Evolutionary conservation across 2,113 vertebrate genomes (phyloP).

Genomic region (Gnathonemus longibarbis): DNA sequence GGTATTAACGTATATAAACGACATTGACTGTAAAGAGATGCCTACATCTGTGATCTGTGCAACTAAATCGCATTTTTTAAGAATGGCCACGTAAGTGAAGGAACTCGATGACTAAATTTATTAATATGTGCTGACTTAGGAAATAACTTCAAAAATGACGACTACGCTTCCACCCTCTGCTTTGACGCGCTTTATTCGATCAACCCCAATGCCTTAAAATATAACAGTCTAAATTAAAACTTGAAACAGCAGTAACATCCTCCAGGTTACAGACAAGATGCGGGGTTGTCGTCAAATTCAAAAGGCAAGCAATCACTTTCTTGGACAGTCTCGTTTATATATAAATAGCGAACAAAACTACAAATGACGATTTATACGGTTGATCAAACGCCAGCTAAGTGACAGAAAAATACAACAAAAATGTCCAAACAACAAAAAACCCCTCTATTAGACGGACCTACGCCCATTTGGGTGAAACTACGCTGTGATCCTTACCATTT

Average conservation of each 20-base stretch:
- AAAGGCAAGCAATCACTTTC: background rate
- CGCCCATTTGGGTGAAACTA: background rate
- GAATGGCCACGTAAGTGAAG: conserved; percentile 4
- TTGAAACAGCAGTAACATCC: background rate
- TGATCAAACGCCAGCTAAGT: background rate
- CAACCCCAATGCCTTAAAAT: background rate
- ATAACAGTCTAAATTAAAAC: background rate
- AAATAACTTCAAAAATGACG: background rate
- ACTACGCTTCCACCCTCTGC: background rate
- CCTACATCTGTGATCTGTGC: background rate
- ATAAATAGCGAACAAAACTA: background rate
- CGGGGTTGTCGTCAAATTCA: background rate
- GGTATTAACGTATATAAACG: background rate
- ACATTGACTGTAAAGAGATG: background rate
- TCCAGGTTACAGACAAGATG: background rate
- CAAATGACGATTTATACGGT: background rate
- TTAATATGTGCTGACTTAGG: background rate
- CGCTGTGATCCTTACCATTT: conserved; percentile 56
- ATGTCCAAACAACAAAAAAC: background rate
- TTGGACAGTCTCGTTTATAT: background rate
- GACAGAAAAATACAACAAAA: background rate
- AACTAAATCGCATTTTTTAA: background rate
- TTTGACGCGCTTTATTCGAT: background rate
- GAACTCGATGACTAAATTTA: background rate
- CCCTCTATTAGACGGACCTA: background rate